Conservation (phyloP, 2,888 invertebrate species). For the Scaptomyza tumidula region DNA sequence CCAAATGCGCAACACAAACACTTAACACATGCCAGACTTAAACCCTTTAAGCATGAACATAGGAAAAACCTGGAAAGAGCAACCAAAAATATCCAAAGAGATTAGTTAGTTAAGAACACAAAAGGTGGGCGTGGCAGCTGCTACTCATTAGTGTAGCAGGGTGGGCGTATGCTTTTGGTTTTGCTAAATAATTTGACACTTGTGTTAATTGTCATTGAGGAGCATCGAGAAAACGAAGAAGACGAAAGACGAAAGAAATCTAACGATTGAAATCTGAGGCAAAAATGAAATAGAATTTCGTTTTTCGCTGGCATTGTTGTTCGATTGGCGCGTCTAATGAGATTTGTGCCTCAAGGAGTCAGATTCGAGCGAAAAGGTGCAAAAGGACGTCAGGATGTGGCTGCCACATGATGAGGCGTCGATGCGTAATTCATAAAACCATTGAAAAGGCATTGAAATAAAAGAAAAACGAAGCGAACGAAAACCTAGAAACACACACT, state of each 20-base stretch:
- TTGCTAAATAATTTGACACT: conserved; percentile 77
- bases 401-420: conserved; percentile 61
- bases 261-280: conserved; percentile 58
- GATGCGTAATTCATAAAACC: conserved; percentile 79
- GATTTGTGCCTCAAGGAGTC: conserved; percentile 60
- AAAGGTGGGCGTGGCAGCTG: conserved; percentile 22
- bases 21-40: conserved; percentile 63
- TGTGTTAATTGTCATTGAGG: conserved; percentile 74
- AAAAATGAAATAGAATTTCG: neutral
- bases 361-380: conserved; percentile 47
- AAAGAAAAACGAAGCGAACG: neutral
- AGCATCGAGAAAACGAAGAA: conserved; percentile 39
- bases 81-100: no score
- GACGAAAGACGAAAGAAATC: conserved; percentile 11
- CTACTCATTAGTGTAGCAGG: conserved; percentile 15
- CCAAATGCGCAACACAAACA: conserved; percentile 73
- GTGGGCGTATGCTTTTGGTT: conserved; percentile 56
- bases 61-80: no score
- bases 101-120: neutral
- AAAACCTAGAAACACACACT: conserved; percentile 12
- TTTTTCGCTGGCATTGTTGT: conserved; percentile 35
- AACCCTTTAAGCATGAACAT: conserved; percentile 49
- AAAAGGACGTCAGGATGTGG: conserved; percentile 6
- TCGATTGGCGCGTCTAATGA: conserved; percentile 66
- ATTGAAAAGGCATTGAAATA: conserved; percentile 70